Evolutionary conservation across 1,140 invertebrate genomes (phyloP).

Genomic region (Lysiphlebus fabarum): DNA sequence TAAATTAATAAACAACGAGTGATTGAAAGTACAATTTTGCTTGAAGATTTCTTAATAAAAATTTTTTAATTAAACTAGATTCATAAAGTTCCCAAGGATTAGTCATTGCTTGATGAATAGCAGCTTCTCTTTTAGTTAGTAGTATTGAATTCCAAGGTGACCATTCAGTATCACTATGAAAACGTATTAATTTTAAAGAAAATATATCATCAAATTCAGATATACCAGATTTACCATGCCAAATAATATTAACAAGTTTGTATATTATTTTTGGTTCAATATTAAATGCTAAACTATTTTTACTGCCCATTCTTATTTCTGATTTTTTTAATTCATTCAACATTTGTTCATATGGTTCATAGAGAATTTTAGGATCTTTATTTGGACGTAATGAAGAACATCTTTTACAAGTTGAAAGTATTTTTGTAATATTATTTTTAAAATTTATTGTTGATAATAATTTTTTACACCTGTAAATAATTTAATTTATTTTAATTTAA

Average conservation of each 20-base stretch:
- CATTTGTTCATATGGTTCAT: conserved; percentile 60
- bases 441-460: conserved; percentile 16
- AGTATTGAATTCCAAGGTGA: conserved; percentile 70
- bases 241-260: conserved; percentile 64
- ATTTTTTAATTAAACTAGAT: conserved; percentile 39
- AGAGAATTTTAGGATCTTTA: conserved; percentile 27
- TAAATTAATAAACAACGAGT: neutral
- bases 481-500: neutral
- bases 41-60: conserved; percentile 45
- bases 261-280: conserved; percentile 61
- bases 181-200: conserved; percentile 60
- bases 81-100: conserved; percentile 41
- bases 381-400: conserved; percentile 26
- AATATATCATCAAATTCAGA: conserved; percentile 62
- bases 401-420: conserved; percentile 29
- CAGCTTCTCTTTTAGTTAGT: conserved; percentile 62
- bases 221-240: conserved; percentile 66
- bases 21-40: conserved; percentile 43
- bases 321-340: conserved; percentile 59
- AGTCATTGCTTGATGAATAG: conserved; percentile 50
- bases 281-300: conserved; percentile 58
- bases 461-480: conserved; percentile 28
- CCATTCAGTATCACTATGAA: conserved; percentile 61
- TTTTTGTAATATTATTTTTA: neutral
- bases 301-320: conserved; percentile 53